These are phyloP conservation scores for Gadus macrocephalus DNA, from an alignment of 2,113 vertebrate species.

Conservation along the genomic window DNA sequence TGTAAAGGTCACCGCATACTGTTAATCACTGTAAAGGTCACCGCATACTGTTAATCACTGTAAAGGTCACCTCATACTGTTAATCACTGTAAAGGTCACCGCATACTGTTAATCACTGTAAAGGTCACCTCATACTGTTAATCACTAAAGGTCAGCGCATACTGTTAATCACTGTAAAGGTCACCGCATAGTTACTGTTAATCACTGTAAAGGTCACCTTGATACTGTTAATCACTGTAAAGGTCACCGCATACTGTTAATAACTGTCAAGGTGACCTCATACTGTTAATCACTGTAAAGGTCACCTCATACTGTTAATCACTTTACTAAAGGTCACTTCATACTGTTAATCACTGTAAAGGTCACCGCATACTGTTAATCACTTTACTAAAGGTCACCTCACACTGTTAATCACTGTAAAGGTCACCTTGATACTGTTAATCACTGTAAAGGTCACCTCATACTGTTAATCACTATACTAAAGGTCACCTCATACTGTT, in stretches of 20 bases:
- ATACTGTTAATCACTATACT: too few species aligned
- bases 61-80: background rate
- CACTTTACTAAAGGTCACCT: too few species aligned
- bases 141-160: background rate
- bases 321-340: too few species aligned
- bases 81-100: too few species aligned
- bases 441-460: background rate
- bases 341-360: slow-evolving; percentile 6
- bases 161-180: background rate
- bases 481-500: slow-evolving; percentile 3
- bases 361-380: too few species aligned
- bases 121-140: background rate
- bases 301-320: too few species aligned
- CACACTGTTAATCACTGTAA: too few species aligned
- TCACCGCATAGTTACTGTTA: too few species aligned
- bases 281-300: background rate
- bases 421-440: background rate
- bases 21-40: slow-evolving; percentile 1
- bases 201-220: too few species aligned
- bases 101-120: slow-evolving; percentile 20
- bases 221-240: too few species aligned
- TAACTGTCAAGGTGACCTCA: background rate
- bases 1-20: background rate
- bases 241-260: too few species aligned
- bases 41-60: background rate